Percentiles rank a stretch among this genome's conserved stretches.
Conservation (phyloP, 2,797 vertebrate species). For the Bradypus variegatus region DNA sequence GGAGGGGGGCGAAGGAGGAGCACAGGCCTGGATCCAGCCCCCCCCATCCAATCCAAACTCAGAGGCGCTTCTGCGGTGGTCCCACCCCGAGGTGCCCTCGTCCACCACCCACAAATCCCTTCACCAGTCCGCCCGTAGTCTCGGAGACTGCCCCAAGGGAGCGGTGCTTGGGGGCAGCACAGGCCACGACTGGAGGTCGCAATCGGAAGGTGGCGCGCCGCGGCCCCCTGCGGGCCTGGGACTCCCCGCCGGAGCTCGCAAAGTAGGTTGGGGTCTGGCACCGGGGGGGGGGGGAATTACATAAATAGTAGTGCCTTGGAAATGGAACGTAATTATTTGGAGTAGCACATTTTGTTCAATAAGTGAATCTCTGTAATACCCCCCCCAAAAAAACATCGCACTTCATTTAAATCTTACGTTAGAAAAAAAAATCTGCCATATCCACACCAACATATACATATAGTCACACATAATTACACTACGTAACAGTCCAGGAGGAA, state of each 20-base stretch:
- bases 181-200: neutral
- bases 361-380: neutral
- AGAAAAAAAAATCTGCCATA: neutral
- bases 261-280: slow-evolving; percentile 26
- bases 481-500: neutral
- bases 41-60: neutral
- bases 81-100: neutral
- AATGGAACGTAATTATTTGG: neutral
- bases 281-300: neutral
- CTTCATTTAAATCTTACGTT: slow-evolving; percentile 9
- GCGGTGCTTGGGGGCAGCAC: neutral
- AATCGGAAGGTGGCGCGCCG: slow-evolving; percentile 11
- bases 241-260: neutral
- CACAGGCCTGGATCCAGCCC: slow-evolving; percentile 25
- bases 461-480: neutral
- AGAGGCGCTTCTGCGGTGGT: neutral
- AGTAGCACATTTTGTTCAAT: neutral
- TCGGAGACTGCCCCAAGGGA: neutral
- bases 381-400: neutral
- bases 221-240: neutral
- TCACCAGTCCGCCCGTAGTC: neutral
- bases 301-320: neutral
- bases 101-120: neutral
- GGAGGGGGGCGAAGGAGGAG: slow-evolving; percentile 39
- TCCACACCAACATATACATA: neutral